A percentile compares a stretch with the other conserved stretches of the same genome.
These are phyloP conservation scores for Rhombomys opimus DNA, from an alignment of 2,113 vertebrate species.

Conservation along the genomic window DNA sequence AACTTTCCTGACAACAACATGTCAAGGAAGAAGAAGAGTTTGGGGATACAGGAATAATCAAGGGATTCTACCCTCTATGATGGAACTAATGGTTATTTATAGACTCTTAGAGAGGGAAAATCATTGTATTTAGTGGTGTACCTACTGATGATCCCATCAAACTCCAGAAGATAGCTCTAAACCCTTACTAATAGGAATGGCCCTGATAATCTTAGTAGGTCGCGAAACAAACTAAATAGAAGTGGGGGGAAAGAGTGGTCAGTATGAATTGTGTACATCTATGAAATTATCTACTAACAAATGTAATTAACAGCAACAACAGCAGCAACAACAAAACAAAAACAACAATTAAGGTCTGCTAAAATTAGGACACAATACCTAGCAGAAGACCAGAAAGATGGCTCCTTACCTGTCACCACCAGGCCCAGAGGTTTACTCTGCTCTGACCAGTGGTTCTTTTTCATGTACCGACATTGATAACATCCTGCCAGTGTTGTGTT, in stretches of 20 bases:
- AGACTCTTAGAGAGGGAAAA: background rate
- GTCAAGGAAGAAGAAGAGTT: background rate
- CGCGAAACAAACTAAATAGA: background rate
- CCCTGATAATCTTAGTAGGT: background rate
- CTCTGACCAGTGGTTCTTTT: accelerated
- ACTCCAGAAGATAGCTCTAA: background rate
- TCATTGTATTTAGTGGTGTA: background rate
- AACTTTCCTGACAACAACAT: background rate
- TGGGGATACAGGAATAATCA: background rate
- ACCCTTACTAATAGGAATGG: background rate
- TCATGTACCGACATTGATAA: background rate
- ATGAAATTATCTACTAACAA: background rate
- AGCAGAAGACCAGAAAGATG: background rate
- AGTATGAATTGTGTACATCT: background rate
- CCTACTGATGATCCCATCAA: too few relatives aligned
- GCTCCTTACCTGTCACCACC: slow-evolving; percentile 53
- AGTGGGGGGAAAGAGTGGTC: background rate
- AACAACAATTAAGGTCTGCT: background rate
- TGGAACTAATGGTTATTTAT: background rate
- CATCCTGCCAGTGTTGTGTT: accelerated
- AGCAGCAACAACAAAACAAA: background rate
- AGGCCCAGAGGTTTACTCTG: background rate
- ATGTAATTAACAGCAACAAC: background rate
- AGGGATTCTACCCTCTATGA: background rate
- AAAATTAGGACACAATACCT: background rate